phyloP scores from a whole-genome alignment of 2,888 invertebrate genomes.

The Volucella inanis region DNA sequence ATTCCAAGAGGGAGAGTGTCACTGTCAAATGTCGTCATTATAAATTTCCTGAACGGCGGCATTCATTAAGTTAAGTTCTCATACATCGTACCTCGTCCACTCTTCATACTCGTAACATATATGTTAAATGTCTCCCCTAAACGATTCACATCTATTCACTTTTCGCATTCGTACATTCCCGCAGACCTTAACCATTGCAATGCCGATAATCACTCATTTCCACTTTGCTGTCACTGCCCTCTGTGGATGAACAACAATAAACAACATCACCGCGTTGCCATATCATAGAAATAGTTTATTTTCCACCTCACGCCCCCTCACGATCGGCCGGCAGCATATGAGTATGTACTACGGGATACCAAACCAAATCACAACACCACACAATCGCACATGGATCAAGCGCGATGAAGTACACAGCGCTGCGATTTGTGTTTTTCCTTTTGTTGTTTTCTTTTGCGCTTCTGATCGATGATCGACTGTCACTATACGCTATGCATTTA shows the following conservation, averaged over 20 bases:
- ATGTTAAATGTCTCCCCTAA: too few species aligned
- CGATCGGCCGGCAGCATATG: neutral
- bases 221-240: slow-evolving; percentile 72
- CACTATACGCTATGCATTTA: neutral
- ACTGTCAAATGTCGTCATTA: slow-evolving; percentile 21
- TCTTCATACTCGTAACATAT: slow-evolving; percentile 25
- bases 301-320: slow-evolving; percentile 30
- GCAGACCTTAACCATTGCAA: slow-evolving; percentile 31
- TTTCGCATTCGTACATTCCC: slow-evolving; percentile 8
- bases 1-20: neutral
- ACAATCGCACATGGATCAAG: slow-evolving; percentile 56
- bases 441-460: slow-evolving; percentile 59
- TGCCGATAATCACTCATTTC: slow-evolving; percentile 53
- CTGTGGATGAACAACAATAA: slow-evolving; percentile 59
- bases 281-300: slow-evolving; percentile 48
- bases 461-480: slow-evolving; percentile 40
- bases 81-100: slow-evolving; percentile 10
- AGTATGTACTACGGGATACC: slow-evolving; percentile 2
- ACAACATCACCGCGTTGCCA: slow-evolving; percentile 23
- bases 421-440: slow-evolving; percentile 13
- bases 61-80: neutral
- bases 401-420: slow-evolving; percentile 8
- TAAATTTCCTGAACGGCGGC: neutral
- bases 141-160: neutral
- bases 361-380: slow-evolving; percentile 27